Evolutionary conservation across 2,797 vertebrate genomes (phyloP).

Genomic region (Sebastes baramenuke): DNA sequence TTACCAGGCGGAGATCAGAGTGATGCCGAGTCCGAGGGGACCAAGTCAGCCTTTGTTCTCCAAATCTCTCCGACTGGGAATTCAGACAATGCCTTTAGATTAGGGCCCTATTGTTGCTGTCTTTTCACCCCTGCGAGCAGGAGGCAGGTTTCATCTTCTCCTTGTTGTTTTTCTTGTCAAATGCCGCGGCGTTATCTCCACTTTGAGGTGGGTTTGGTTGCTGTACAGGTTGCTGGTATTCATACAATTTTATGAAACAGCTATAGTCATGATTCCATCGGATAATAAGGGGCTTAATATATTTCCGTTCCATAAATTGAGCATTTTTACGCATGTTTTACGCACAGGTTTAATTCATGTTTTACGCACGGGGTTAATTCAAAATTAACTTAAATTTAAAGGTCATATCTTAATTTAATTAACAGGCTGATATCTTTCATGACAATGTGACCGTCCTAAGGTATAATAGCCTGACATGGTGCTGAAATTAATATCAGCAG

Average conservation of each 20-base stretch:
- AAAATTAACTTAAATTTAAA: not conserved
- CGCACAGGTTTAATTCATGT: not conserved
- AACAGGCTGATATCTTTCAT: not conserved
- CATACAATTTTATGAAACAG: not conserved
- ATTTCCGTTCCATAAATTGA: not conserved
- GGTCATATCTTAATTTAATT: not conserved
- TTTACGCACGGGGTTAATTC: not conserved
- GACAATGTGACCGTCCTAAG: not conserved
- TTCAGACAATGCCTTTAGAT: slow-evolving; percentile 68
- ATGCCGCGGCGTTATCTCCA: slow-evolving; percentile 6
- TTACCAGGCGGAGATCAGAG: slow-evolving; percentile 60
- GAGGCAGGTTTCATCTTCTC: slow-evolving; percentile 52
- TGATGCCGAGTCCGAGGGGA: slow-evolving; percentile 46
- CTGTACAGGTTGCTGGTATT: not conserved
- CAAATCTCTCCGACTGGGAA: slow-evolving; percentile 56
- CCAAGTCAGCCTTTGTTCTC: slow-evolving; percentile 65
- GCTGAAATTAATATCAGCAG: not conserved
- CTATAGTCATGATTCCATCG: not conserved
- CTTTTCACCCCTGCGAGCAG: slow-evolving; percentile 17
- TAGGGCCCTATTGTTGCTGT: slow-evolving; percentile 59
- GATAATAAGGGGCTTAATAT: not conserved
- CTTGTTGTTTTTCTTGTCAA: slow-evolving; percentile 37
- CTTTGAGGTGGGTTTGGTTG: slow-evolving; percentile 38
- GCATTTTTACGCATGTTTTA: too few species aligned
- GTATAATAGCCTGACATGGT: not conserved